Conservation (phyloP, 2,797 vertebrate genomes). For the Lates japonicus region DNA sequence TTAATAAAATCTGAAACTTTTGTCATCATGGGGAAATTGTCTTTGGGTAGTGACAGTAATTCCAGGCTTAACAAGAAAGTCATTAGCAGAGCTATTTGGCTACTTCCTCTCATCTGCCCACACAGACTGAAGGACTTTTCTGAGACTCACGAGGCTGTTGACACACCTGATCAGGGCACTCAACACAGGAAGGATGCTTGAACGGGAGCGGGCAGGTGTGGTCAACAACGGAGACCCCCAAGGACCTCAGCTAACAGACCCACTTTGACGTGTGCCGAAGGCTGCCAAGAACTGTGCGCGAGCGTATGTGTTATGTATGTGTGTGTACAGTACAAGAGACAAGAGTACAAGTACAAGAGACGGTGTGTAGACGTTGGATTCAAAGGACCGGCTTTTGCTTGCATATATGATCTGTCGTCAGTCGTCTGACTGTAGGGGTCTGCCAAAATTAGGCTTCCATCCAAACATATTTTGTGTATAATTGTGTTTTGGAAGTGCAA, state of each 20-base stretch:
- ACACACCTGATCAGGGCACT: slow-evolving; percentile 75
- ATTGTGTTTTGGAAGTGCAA: not conserved
- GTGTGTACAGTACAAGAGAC: slow-evolving; percentile 20
- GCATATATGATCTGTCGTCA: not conserved
- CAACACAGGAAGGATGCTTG: slow-evolving; percentile 64
- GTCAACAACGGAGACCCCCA: slow-evolving; percentile 63
- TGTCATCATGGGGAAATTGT: slow-evolving; percentile 75
- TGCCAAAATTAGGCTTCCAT: slow-evolving; percentile 2
- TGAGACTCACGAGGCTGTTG: slow-evolving; percentile 67
- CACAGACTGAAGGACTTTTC: slow-evolving; percentile 74
- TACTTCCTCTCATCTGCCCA: slow-evolving; percentile 79
- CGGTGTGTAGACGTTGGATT: slow-evolving; percentile 4
- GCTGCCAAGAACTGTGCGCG: slow-evolving; percentile 35
- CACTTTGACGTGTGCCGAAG: slow-evolving; percentile 55
- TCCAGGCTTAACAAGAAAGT: slow-evolving; percentile 77
- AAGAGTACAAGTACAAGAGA: slow-evolving; percentile 19
- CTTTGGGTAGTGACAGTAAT: slow-evolving; percentile 76
- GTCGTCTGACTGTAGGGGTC: not conserved
- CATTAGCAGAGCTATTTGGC: slow-evolving; percentile 71
- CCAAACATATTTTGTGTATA: not conserved
- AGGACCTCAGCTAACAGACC: slow-evolving; percentile 49
- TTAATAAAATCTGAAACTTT: slow-evolving; percentile 81
- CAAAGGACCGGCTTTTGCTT: not conserved
- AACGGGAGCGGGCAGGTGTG: slow-evolving; percentile 72
- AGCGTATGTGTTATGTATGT: slow-evolving; percentile 21